Conservation (phyloP, 2,888 invertebrate genomes). For the Caenorhabditis zanzibari region DNA sequence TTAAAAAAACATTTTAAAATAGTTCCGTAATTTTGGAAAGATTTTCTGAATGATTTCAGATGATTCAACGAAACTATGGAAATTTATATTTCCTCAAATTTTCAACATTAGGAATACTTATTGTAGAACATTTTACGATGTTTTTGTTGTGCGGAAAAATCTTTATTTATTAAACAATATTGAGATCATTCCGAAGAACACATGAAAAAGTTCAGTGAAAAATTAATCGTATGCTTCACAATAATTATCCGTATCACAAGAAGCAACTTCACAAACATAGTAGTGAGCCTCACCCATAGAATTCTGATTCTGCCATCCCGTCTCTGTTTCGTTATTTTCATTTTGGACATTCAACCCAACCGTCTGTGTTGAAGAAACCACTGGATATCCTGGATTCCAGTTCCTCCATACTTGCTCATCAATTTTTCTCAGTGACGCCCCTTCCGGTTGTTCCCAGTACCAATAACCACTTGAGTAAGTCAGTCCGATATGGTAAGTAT, state of each 20-base stretch:
- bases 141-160: no score
- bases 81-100: no score
- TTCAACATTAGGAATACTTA: no score
- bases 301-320: slow-evolving; percentile 49
- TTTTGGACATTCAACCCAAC: slow-evolving; percentile 20
- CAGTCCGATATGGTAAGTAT: slow-evolving; percentile 34
- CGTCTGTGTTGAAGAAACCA: neutral
- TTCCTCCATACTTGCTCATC: neutral
- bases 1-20: no score
- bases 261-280: slow-evolving; percentile 41
- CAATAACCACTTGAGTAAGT: slow-evolving; percentile 22
- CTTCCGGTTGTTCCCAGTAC: slow-evolving; percentile 31
- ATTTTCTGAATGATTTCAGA: no score
- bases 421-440: neutral
- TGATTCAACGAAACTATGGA: no score
- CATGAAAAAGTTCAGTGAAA: neutral
- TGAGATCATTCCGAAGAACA: no score
- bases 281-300: slow-evolving; percentile 4
- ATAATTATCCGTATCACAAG: slow-evolving; percentile 54
- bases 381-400: slow-evolving; percentile 28
- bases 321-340: neutral
- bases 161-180: no score
- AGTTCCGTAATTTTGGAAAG: no score
- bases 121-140: no score
- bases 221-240: slow-evolving; percentile 14